Evolutionary conservation across 2,113 vertebrate species (phyloP), one percentile per base, ranked within the genome.

Genomic region (Brachionichthys hirsutus): DNA sequence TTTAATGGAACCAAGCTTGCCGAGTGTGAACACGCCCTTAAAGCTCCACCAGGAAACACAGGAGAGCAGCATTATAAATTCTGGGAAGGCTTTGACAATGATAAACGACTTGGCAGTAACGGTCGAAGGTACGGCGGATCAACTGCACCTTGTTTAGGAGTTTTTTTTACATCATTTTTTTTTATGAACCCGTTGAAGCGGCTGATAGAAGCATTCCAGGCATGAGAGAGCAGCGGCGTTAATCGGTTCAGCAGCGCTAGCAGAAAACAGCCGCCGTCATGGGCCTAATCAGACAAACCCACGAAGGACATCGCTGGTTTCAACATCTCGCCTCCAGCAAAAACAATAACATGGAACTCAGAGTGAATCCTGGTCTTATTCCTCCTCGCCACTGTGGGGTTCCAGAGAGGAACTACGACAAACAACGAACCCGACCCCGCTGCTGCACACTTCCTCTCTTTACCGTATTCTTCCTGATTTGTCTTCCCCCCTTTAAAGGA

Each of bases 381-480:
- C 19, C 12, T 51, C 30, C 3, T 17, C 18, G 15, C 34, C 19
- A 40, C 22, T 3, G 24, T 45, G 36, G 48, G 10, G 70, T 51
- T 46, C 18, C 30, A 41, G 16, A 45, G 61, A 55, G 61, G 61
- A 75, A 62, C 50, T 13, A 44, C 47, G 4, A 42, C 45, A n/a
- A n/a, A 56, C 9, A 18, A 17, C 22, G 12, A 41, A 10, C 62
- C 20, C 47, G 1, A 44, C 35, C 49, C 44, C 24, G 18, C 73
- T 38, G 12, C 34, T 69, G 18, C 36, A 19, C 40, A 65, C 72
- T 73, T 70, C 71, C 63, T 73, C 58, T 50, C 51, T 49, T 42
- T 46, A 58, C 17, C 42, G 40, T 6, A 46, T 19, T 60, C 67
- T 67, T 76, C 68, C 73, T 74, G 58, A 51, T 76, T 60, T 15